Base-by-base conservation (phyloP, 37 sponge, comb jelly and placozoan genomes). In the Cliona cf. orientalis region DNA sequence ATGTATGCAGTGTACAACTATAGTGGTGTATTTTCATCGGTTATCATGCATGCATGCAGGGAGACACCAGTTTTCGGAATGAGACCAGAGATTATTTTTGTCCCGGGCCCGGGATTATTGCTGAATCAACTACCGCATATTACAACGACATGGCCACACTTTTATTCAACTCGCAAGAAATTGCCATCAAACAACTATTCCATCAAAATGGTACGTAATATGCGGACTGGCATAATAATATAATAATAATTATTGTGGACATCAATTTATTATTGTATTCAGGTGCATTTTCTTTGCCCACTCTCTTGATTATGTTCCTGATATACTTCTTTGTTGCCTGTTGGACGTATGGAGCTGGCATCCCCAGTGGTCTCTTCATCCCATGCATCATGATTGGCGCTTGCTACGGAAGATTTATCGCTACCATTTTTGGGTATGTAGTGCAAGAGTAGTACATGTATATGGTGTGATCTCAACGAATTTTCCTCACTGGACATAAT, bases 281-380 rank as follows among this genome's bases (percentile, higher is more conserved):
- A 80, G 81, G 87, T 80, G 81, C 81, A 35, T 80, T 80, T 60
- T 74, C 81, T 28, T 70, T 87, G 5, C 36, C 74, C 66, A 79
- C 72, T 37, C 72, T 81, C 4, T 35, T 41, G 33, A 71, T 81
- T 17, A 23, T 71, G 22, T 81, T 71, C 71, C 33, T 71, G 5
- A 33, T 78, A 26, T 91, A 89, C 60, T 98, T 89, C 79, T 80
- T 93, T 45, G 44, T 93, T 36, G 96, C 99, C 5, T 84, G 87
- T 45, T 98, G 99, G 99, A 95, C 99, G 0, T 95, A 93, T 49
- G 99, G 99, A 5, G 86, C 90, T 32, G 91, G 87, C 23, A 91
- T 98, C 0, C 91, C 99, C 19, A 95, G 99, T 80, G 99, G 99
- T 19, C 86, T 98, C 56, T 98, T 98, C 63, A 87, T 98, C 3